Evolutionary conservation across 2,888 invertebrate genomes (phyloP).

Genomic region (Tenthredo scrophulariae): DNA sequence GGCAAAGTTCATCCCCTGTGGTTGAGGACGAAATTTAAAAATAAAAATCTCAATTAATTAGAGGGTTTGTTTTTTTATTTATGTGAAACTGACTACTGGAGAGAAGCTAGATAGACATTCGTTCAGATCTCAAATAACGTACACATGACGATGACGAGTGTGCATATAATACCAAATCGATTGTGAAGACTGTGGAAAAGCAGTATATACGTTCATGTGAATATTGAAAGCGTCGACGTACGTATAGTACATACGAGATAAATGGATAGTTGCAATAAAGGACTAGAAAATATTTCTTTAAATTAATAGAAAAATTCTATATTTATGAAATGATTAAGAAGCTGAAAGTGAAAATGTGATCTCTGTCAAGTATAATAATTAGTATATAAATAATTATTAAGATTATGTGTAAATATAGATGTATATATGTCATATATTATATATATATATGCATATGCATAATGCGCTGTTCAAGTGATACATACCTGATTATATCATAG

Average conservation of each 20-base stretch:
- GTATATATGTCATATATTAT: constrained; percentile 52
- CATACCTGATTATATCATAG: constrained; percentile 66
- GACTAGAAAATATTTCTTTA: background rate
- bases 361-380: background rate
- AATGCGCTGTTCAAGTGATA: constrained; percentile 58
- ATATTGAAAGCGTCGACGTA: background rate
- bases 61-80: background rate
- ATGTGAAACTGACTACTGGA: background rate
- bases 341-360: constrained; percentile 3
- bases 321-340: background rate
- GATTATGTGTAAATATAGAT: constrained; percentile 55
- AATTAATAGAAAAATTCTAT: background rate
- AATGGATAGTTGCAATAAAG: background rate
- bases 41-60: no score
- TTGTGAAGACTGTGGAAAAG: background rate
- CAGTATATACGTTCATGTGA: background rate
- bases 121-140: no score
- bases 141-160: background rate
- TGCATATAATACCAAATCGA: background rate
- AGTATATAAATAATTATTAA: background rate
- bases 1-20: no score
- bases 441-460: constrained; percentile 61
- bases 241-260: background rate
- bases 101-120: no score
- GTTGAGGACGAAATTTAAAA: no score